Conservation (phyloP, 2,113 vertebrate genomes). For the Talpa occidentalis region DNA sequence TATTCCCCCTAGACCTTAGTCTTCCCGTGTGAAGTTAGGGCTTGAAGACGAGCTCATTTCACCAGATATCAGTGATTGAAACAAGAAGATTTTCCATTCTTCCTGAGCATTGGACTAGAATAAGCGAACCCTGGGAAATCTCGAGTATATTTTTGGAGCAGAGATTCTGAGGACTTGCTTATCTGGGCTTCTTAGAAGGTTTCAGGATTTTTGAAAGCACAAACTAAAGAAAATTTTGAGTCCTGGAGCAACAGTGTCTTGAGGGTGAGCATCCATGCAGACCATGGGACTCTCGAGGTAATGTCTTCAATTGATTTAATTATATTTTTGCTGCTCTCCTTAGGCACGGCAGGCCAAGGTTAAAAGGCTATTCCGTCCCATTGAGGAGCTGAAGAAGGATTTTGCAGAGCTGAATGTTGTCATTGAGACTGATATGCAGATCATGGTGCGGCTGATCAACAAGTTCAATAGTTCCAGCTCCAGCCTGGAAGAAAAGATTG, state of each 20-base stretch:
- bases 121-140: not conserved
- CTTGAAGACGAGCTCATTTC: conserved; percentile 8
- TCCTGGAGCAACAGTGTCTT: not conserved
- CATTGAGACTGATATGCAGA: conserved; percentile 94
- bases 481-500: conserved; percentile 90
- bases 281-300: not conserved
- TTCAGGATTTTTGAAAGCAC: not conserved
- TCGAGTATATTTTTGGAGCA: conserved; percentile 2
- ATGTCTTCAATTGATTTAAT: not conserved
- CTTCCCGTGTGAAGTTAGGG: not conserved
- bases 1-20: not conserved
- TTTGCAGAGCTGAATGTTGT: conserved; percentile 92
- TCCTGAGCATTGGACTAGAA: not conserved
- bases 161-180: not conserved
- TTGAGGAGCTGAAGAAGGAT: conserved; percentile 94
- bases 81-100: conserved; percentile 3
- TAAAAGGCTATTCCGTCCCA: conserved; percentile 87
- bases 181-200: not conserved
- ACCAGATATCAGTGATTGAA: not conserved
- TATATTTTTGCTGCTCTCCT: conserved; percentile 47
- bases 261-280: not conserved
- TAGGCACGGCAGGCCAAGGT: conserved; percentile 82
- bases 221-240: not conserved
- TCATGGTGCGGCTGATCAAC: conserved; percentile 92
- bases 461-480: conserved; percentile 90